Evolutionary conservation across 23 tunicate genomes (phyloP), one percentile per base, ranked within the genome.

Genomic region (Ascidia mentula): DNA sequence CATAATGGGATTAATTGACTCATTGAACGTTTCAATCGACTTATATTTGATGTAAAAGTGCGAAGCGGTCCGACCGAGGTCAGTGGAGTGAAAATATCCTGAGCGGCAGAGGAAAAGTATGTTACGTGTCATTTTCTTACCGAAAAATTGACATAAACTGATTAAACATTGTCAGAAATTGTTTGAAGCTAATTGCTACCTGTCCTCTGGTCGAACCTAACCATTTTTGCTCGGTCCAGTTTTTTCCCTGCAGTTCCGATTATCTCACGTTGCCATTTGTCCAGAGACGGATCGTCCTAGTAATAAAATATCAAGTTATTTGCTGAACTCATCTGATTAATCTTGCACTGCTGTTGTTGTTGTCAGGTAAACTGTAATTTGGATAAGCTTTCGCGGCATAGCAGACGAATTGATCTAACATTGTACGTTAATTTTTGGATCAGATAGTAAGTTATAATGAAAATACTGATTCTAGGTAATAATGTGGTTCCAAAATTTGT

Each of bases 11-110:
- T 73, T 77, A 0, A 96, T 89, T 38, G 77, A 65, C 45, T 84
- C 88, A 83, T 96, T 96, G 82, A 84, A 96, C 32, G 82, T 77
- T 81, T 96, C 97, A 40, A 96, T 88, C n/a, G 95, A 82, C 5
- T 53, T 65, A 40, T 91, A 85, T 61, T 93, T 93, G 95, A 96
- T 96, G 89, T 96, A 96, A 72, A 65, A 96, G 72, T 96, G 99
- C 2, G 97, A 91, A 6, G 99, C 91, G 12, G 99, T 96, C 34
- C 99, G 76, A 4, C 99, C 99, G 45, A 96, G 38, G 59, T 96
- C 99, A 30, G 98, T 93, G 32, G 98, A 79, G 69, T 78, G 53
- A 72, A 88, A 93, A 45, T 93, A 93, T 20, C 93, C 98, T 93
- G 69, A 31, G 13, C 7, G 65, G 24, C 65, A 53, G 13, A 53